These are phyloP conservation scores for Agelastica alni DNA, from an alignment of 2,888 invertebrate species.

Conservation along the genomic window DNA sequence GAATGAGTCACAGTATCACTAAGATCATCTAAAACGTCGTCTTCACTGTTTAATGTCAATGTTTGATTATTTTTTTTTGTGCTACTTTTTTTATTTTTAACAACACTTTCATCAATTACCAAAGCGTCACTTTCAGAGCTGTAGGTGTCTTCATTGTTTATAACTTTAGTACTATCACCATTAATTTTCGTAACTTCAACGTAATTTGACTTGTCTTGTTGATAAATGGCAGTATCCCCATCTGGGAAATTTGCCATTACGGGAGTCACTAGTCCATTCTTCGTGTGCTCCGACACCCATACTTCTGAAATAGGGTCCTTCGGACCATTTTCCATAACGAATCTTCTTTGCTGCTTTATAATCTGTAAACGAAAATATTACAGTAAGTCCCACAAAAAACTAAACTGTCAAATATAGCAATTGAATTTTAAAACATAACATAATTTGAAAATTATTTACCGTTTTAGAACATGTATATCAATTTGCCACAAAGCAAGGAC, in stretches of 20 bases:
- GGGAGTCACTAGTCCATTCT: constrained; percentile 48
- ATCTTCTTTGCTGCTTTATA: constrained; percentile 20
- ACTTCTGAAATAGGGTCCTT: constrained; percentile 42
- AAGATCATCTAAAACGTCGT: constrained; percentile 27
- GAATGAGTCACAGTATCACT: constrained; percentile 43
- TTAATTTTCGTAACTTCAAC: constrained; percentile 45
- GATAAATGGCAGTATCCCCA: constrained; percentile 36
- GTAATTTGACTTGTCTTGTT: constrained; percentile 33
- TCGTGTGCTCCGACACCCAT: constrained; percentile 40
- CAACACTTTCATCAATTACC: constrained; percentile 53
- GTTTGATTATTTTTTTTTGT: constrained; percentile 35
- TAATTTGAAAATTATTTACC: not conserved
- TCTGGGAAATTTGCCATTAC: constrained; percentile 53
- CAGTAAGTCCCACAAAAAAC: constrained; percentile 19
- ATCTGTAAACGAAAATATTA: constrained; percentile 20
- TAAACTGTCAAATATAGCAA: constrained; percentile 22
- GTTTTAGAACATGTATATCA: constrained; percentile 29
- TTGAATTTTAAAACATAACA: constrained; percentile 14
- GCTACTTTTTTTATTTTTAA: constrained; percentile 36
- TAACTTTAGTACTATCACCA: constrained; percentile 43
- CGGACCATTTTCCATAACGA: constrained; percentile 57
- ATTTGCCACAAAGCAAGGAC: constrained; percentile 16
- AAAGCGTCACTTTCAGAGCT: constrained; percentile 55
- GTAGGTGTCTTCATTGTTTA: constrained; percentile 41
- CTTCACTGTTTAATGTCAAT: constrained; percentile 17